Percentiles rank a stretch among this genome's conserved stretches.
Evolutionary conservation across 2,888 invertebrate species (phyloP).

Genomic region (Seira ritae): DNA sequence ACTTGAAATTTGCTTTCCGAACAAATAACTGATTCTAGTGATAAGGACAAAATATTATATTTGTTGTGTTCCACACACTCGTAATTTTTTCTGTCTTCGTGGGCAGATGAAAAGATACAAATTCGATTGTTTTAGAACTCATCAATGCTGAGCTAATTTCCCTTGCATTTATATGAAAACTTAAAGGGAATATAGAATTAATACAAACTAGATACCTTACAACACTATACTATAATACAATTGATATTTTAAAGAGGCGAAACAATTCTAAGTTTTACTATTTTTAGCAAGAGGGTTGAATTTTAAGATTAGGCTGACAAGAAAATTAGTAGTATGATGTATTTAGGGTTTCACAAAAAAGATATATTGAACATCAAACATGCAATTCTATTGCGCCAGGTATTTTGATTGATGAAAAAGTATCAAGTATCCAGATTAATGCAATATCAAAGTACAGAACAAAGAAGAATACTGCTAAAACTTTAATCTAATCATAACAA

Average conservation of each 20-base stretch:
- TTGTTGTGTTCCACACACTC: too few relatives aligned
- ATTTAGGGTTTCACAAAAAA: slow-evolving; percentile 1
- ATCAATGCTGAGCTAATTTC: too few relatives aligned
- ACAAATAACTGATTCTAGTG: too few relatives aligned
- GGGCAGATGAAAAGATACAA: too few relatives aligned
- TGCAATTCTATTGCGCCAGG: background rate
- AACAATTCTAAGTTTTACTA: slow-evolving; percentile 8
- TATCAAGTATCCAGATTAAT: slow-evolving; percentile 28
- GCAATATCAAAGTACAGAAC: slow-evolving; percentile 57
- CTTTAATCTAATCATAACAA: too few relatives aligned
- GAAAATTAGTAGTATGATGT: slow-evolving; percentile 15
- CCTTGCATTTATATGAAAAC: too few relatives aligned
- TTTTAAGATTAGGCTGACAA: slow-evolving; percentile 1
- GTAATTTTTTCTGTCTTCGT: too few relatives aligned
- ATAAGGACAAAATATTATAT: too few relatives aligned
- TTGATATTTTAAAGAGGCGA: background rate
- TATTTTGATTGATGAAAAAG: slow-evolving; percentile 2
- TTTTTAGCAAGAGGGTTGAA: slow-evolving; percentile 22
- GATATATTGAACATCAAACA: slow-evolving; percentile 1
- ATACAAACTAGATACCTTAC: too few relatives aligned
- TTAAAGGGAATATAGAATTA: too few relatives aligned
- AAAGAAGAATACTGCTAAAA: background rate
- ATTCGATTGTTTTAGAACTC: too few relatives aligned
- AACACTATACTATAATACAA: background rate
- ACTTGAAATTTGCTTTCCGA: too few relatives aligned